Evolutionary conservation across 1,140 invertebrate species (phyloP), one percentile per base, ranked within the genome.

Genomic region (Drosophila malerkotliana): DNA sequence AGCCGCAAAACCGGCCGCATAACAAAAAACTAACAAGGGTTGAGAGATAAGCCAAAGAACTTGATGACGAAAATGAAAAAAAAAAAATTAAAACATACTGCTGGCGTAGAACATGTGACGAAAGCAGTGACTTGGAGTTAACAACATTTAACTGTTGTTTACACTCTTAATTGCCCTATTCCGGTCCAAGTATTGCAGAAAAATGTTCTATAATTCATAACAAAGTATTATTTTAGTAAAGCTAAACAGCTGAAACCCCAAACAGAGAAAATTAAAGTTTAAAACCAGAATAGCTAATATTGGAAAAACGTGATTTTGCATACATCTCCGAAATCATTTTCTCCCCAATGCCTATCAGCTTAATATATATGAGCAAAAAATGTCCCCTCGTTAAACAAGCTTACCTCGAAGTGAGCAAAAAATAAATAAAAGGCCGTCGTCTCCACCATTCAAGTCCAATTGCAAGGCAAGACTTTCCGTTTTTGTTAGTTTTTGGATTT

Each of bases 1-100:
- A 78, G 82, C 82, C 77, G 78, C 78, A 81, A 66, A 80, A 82
- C 82, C 74, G 78, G 77, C 82, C 59, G 30, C 48, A 74, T 53
- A 44, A 59, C 51, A 72, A 60, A 69, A 44, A 51, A 69, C 49
- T 9, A 61, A 57, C 45, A 67, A 58, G 55, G 68, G 54, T 68
- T 41, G 62, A 32, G 67, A 71, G 67, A 71, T 71, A 71, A 71
- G 67, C 9, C 63, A 55, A 47, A 47, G 62, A 68, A 67, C 60
- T 53, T 49, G 30, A 18, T 18, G 30, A 24, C 12, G 30, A 37
- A 57, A 45, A 54, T 56, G 30, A 21, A 28, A 41, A 77, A 69
- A 52, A 52, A 48, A 39, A 47, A 34, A 45, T 24, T 5, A 26
- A 26, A 6, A 7, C 5, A 28, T 1, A 28, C 26, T 44, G 18